Evolutionary conservation across 2,888 invertebrate species (phyloP).

Genomic region (Oegoconia quadripuncta): DNA sequence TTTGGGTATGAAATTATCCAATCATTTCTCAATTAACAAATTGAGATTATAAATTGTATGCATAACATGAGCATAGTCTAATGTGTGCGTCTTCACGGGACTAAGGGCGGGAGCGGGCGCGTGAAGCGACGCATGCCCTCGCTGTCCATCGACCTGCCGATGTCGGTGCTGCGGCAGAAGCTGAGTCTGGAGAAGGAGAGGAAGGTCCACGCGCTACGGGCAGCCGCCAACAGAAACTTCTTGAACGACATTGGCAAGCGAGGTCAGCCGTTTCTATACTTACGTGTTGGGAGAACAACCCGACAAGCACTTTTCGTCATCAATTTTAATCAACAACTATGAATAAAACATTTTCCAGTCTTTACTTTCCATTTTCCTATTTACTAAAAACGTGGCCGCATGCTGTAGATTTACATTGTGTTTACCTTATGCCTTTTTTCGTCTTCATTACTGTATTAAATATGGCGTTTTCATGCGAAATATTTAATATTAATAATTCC

Average conservation of each 20-base stretch:
- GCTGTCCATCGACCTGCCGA: slow-evolving; percentile 90
- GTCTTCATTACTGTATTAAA: no score
- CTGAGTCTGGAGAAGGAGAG: slow-evolving; percentile 88
- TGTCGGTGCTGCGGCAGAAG: slow-evolving; percentile 90
- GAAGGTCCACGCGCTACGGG: slow-evolving; percentile 80
- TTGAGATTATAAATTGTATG: neutral
- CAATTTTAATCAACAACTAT: no score
- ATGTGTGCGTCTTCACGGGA: neutral
- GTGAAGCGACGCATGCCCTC: slow-evolving; percentile 82
- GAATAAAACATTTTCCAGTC: no score
- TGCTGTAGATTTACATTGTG: no score
- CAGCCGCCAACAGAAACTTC: slow-evolving; percentile 82
- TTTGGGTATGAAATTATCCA: neutral
- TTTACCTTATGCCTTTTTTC: no score
- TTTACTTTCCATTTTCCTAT: no score
- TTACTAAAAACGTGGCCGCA: no score
- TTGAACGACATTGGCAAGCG: slow-evolving; percentile 88
- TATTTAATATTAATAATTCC: no score
- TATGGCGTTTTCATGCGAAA: no score
- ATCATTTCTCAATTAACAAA: neutral
- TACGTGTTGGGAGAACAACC: no score
- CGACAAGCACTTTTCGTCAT: no score
- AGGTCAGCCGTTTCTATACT: slow-evolving; percentile 47
- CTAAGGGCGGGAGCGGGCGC: slow-evolving; percentile 60
- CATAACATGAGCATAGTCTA: neutral